phyloP scores from a whole-genome alignment of 2,113 vertebrate genomes.

The Narcine bancroftii region DNA sequence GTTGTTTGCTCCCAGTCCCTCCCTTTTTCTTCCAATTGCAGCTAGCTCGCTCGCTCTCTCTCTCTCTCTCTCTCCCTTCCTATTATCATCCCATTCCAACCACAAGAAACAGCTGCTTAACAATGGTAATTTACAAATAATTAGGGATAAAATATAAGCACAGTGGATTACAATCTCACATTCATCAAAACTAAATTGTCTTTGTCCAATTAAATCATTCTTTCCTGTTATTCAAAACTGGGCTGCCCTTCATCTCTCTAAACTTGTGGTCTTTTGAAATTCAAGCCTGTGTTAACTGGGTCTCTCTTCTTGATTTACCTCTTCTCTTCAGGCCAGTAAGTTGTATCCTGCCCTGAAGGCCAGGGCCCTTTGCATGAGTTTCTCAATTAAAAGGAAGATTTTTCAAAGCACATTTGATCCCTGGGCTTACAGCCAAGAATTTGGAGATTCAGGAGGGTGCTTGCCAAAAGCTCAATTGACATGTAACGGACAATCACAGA shows the following conservation, averaged over 20 bases:
- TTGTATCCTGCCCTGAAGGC: background rate
- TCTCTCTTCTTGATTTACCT: background rate
- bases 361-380: background rate
- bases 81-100: background rate
- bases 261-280: background rate
- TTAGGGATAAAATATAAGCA: background rate
- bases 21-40: background rate
- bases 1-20: background rate
- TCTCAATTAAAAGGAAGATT: background rate
- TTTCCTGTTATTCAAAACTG: background rate
- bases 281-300: background rate
- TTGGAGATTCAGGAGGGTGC: background rate
- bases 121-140: background rate
- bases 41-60: background rate
- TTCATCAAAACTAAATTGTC: background rate
- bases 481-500: background rate
- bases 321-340: background rate
- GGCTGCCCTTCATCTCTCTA: background rate
- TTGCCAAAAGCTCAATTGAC: background rate
- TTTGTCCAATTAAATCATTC: background rate
- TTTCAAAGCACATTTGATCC: background rate
- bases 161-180: background rate
- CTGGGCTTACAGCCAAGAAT: background rate
- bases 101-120: background rate
- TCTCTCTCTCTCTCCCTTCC: background rate